Percentiles rank a stretch among this genome's conserved stretches.
phyloP scores from a whole-genome alignment of 1,140 invertebrate genomes.

The Papilio polyxenes region DNA sequence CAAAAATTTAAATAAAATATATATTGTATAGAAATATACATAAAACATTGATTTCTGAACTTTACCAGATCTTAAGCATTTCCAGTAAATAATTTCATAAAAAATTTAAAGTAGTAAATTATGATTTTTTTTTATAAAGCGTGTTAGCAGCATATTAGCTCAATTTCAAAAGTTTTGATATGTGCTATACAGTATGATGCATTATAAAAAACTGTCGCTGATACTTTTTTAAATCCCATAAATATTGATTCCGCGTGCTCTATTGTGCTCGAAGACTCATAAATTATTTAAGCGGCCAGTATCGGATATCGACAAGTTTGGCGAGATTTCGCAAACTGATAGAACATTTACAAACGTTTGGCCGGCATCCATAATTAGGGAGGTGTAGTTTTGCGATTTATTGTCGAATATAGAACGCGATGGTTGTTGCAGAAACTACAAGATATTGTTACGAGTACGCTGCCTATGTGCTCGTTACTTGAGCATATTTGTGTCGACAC shows the following conservation, averaged over 20 bases:
- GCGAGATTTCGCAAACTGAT: constrained; percentile 70
- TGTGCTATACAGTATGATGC: not conserved
- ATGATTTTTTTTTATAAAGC: not conserved
- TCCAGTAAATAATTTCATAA: not conserved
- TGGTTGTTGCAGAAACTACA: constrained; percentile 33
- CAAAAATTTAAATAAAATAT: too few species aligned
- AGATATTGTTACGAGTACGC: constrained; percentile 25
- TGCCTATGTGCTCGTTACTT: constrained; percentile 2
- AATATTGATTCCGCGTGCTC: constrained; percentile 64
- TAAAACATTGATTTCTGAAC: not conserved
- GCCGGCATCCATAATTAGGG: constrained; percentile 52
- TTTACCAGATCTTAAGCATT: too few species aligned
- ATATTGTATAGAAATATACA: not conserved
- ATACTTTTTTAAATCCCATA: constrained; percentile 53
- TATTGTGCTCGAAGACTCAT: constrained; percentile 67
- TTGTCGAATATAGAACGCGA: constrained; percentile 46
- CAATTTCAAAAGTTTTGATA: not conserved
- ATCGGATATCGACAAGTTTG: constrained; percentile 67
- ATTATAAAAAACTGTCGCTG: constrained; percentile 30
- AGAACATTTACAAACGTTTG: constrained; percentile 55
- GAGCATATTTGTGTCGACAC: constrained; percentile 16
- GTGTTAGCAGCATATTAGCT: not conserved
- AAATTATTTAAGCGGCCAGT: constrained; percentile 68
- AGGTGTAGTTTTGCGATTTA: constrained; percentile 57
- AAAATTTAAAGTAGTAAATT: not conserved